Evolutionary conservation across 1,140 invertebrate genomes (phyloP).

Genomic region (Druon quercuslanigerum): DNA sequence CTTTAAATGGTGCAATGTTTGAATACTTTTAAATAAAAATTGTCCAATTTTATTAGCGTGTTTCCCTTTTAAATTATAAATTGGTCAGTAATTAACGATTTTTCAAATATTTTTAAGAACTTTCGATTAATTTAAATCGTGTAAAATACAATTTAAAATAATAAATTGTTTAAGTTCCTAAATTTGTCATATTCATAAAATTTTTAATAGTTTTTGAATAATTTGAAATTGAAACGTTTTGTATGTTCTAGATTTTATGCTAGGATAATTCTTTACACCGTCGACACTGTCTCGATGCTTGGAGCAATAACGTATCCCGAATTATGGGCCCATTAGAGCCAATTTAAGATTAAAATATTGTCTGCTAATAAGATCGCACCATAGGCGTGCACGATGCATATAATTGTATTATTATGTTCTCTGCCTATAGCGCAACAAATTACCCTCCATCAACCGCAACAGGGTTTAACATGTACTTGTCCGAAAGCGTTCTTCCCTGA

Average conservation of each 20-base stretch:
- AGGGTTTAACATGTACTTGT: constrained; percentile 43
- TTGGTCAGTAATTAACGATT: too few relatives aligned
- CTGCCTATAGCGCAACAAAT: constrained; percentile 49
- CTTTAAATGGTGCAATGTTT: too few relatives aligned
- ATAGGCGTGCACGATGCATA: constrained; percentile 49
- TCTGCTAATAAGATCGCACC: constrained; percentile 69
- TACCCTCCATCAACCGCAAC: constrained; percentile 45
- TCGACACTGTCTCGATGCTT: constrained; percentile 28
- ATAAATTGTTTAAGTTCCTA: too few relatives aligned
- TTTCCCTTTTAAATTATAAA: too few relatives aligned
- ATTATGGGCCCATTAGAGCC: constrained; percentile 61
- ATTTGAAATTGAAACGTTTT: background rate
- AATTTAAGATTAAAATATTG: constrained; percentile 74
- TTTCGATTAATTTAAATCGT: too few relatives aligned
- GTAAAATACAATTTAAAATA: too few relatives aligned
- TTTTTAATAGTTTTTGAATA: background rate
- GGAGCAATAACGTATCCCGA: constrained; percentile 33
- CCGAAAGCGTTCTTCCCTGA: constrained; percentile 30
- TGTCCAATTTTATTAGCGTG: too few relatives aligned
- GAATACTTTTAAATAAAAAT: too few relatives aligned
- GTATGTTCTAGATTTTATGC: background rate
- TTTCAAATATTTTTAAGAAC: too few relatives aligned
- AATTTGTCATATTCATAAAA: too few relatives aligned
- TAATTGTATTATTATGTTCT: constrained; percentile 59
- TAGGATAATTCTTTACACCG: constrained; percentile 9